Evolutionary conservation across 2,113 vertebrate genomes (phyloP).

Genomic region (Mystacornis crossleyi): DNA sequence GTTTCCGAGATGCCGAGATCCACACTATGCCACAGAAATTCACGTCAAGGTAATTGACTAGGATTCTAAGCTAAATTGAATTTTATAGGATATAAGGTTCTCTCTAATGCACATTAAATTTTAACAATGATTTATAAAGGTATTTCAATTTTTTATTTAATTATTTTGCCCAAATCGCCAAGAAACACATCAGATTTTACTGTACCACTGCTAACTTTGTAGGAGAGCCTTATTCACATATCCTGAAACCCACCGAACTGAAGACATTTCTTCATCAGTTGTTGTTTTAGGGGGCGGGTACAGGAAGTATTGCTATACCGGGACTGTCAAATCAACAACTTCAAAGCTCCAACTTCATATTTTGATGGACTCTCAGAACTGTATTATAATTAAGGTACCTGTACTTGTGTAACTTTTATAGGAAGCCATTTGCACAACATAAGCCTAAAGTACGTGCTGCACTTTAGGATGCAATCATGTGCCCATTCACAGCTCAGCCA

Average conservation of each 20-base stretch:
- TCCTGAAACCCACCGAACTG: neutral
- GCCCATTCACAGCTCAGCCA: neutral
- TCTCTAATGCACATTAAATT: neutral
- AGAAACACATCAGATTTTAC: slow-evolving; percentile 34
- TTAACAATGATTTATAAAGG: slow-evolving; percentile 26
- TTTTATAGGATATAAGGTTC: slow-evolving; percentile 27
- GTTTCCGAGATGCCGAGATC: neutral
- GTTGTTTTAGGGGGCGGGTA: slow-evolving; percentile 20
- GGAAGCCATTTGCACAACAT: neutral
- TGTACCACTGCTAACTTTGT: slow-evolving; percentile 26
- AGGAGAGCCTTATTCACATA: neutral
- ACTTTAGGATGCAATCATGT: neutral
- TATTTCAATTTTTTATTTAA: neutral
- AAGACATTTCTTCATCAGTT: slow-evolving; percentile 14
- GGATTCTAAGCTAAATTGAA: slow-evolving; percentile 16
- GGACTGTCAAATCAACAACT: slow-evolving; percentile 26
- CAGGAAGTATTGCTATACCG: slow-evolving; percentile 42
- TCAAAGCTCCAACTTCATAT: slow-evolving; percentile 17
- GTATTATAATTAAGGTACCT: neutral
- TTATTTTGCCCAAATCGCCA: neutral
- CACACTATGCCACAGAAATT: neutral
- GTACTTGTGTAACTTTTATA: neutral
- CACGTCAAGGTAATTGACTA: neutral
- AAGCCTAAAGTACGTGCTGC: neutral
- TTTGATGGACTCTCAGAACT: neutral